Base-by-base conservation (phyloP, 1,140 invertebrate genomes). In the Ips nitidus region DNA sequence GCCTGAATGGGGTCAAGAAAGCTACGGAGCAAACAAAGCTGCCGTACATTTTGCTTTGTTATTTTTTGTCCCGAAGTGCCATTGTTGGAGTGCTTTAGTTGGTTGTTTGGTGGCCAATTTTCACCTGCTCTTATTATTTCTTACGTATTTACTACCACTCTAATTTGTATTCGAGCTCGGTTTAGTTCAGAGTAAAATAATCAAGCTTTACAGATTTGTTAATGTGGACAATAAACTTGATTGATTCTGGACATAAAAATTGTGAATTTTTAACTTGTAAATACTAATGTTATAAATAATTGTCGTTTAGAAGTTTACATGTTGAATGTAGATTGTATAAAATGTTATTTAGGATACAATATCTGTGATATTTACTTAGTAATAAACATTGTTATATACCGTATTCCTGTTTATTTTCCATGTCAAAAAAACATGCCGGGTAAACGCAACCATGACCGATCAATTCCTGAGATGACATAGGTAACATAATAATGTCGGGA, bases 1-100 rank as follows among this genome's bases (percentile, higher is more conserved):
- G 52, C 40, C 68, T 69, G 38, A 69, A 69, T 69, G 59, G 59
- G 68, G 68, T 63, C 68, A 69, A 60, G 68, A 69, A 57, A 57
- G 40, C 61, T 62, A 47, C 66, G n/a, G 58, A 38, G 42, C 66
- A 60, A 61, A 69, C 66, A 69, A 69, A 61, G 66, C 66, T 69
- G 52, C 66, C 50, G 52, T 69, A 69, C 52, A 52, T 69, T 41
- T 53, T 62, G 59, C 66, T 69, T 69, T 69, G 66, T 69, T 69
- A 69, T 47, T 53, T 69, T 62, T 69, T 69, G 59, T 62, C 62
- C 39, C 37, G 45, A 41, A 66, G 63, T 59, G 65, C 56, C 55
- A 66, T 66, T 66, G 36, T 61, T 52, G 58, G 43, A 53, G 42
- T 53, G 57, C 42, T 60, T 61, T 68, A 59, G 58, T 61, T 22